A percentile compares a stretch with the other conserved stretches of the same genome.
Evolutionary conservation across 1,140 invertebrate genomes (phyloP).

Genomic region (Trypoxylus dichotomus): DNA sequence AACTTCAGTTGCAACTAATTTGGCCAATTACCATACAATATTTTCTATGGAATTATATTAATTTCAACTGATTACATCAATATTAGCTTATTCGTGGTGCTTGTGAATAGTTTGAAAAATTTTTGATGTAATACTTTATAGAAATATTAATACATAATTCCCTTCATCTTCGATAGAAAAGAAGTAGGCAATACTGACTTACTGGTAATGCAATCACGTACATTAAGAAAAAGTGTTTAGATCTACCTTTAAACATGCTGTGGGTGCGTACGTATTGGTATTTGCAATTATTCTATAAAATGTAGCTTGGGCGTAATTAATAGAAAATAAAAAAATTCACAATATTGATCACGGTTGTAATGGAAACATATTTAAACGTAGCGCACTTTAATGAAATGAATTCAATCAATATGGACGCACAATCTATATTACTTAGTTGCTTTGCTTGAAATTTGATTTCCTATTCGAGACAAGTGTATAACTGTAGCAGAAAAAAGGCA

Average conservation of each 20-base stretch:
- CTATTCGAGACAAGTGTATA: not conserved
- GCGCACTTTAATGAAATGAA: not conserved
- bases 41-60: no score
- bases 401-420: not conserved
- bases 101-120: no score
- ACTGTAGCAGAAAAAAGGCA: slow-evolving; percentile 7
- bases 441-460: slow-evolving; percentile 8
- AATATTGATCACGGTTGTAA: not conserved
- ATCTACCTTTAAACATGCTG: not conserved
- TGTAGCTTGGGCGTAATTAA: not conserved
- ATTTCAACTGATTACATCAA: no score
- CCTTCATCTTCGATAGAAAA: no score
- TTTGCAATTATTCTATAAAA: no score
- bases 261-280: no score
- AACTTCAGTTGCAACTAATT: no score
- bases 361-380: not conserved
- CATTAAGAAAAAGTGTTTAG: not conserved
- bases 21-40: no score
- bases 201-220: not conserved
- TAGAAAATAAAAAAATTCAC: not conserved
- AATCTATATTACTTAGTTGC: slow-evolving; percentile 2
- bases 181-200: no score
- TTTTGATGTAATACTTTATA: no score
- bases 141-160: no score
- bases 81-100: no score